Base-by-base conservation (phyloP, 2,113 vertebrate species). In the Serinus canaria region DNA sequence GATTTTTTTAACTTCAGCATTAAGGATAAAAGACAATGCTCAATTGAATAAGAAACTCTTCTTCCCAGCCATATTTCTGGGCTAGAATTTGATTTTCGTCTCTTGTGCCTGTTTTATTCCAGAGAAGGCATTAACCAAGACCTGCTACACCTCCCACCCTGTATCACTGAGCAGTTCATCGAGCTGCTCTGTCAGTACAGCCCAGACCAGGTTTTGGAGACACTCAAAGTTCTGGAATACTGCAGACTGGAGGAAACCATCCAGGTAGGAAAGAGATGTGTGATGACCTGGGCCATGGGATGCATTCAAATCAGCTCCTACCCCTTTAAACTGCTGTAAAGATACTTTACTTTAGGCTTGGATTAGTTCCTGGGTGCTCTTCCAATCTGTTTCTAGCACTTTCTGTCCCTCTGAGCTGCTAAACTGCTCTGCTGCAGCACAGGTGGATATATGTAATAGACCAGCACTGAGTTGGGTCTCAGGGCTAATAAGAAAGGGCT, bases 231-330 rank as follows among this genome's bases (percentile, higher is more conserved):
- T 39, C 98, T 99, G 47, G 98, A 99, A 86, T 97, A 97, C 94
- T 99, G 99, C 97, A 98, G 99, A 31, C 97, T 99, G 72, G 98
- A 99, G 91, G 99, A 99, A 94, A 98, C 99, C 79, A 98, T 99
- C 95, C 98, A 99, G 97, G 99, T 99, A 95, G 97, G 93, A 59
- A 58, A 27, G n/a, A 52, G 8, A 7, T 20, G 2, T 9, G 2
- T 30, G 56, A 75, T 25, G 17, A 16, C 22, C 41, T 23, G 50
- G n/a, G 30, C 25, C 52, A 43, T n/a, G 59, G 39, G 35, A 43
- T 55, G 19, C 35, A 35, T 74, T 91, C 35, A 30, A 0, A 46
- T 83, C 46, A 46, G 9, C 50, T 82, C 43, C 44, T 55, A 8
- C 23, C 6, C 52, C 41, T 83, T 80, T 31, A 19, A 83, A 87